Percentiles rank a stretch among this genome's conserved stretches.
These are phyloP conservation scores for Sebastes taczanowskii DNA, from an alignment of 2,797 vertebrate species.

Conservation along the genomic window DNA sequence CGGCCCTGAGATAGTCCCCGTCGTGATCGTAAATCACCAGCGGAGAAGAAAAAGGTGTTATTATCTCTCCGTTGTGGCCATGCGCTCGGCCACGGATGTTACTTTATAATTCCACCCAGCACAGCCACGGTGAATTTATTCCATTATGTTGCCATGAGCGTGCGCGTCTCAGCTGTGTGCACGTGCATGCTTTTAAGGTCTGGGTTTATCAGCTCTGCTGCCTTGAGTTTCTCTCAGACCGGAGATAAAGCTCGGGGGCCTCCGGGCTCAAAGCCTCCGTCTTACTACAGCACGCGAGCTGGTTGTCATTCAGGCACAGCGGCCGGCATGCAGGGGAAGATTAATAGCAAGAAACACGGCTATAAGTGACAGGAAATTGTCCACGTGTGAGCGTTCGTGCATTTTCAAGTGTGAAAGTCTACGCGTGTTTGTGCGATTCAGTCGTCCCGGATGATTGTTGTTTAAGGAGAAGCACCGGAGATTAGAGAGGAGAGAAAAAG, in stretches of 20 bases:
- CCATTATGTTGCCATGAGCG: slow-evolving; percentile 32
- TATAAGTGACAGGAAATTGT: slow-evolving; percentile 9
- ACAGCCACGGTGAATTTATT: slow-evolving; percentile 51
- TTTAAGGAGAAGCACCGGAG: slow-evolving; percentile 15
- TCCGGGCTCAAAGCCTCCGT: slow-evolving; percentile 35
- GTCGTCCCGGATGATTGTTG: slow-evolving; percentile 12
- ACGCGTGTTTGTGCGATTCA: background rate
- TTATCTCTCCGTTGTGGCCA: slow-evolving; percentile 35
- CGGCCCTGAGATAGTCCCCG: slow-evolving; percentile 3
- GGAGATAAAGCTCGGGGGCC: slow-evolving; percentile 56
- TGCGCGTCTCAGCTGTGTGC: background rate
- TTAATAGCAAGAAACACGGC: slow-evolving; percentile 21
- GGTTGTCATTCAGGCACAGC: slow-evolving; percentile 41
- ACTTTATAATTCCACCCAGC: slow-evolving; percentile 42
- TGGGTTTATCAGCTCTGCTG: slow-evolving; percentile 49
- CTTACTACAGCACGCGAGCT: slow-evolving; percentile 5
- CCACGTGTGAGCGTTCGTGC: background rate
- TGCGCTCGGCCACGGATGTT: slow-evolving; percentile 31
- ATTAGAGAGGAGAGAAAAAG: slow-evolving; percentile 32
- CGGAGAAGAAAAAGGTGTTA: slow-evolving; percentile 18
- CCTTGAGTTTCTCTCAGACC: slow-evolving; percentile 43
- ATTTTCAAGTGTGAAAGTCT: background rate
- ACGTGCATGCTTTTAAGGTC: slow-evolving; percentile 37
- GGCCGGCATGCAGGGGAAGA: slow-evolving; percentile 12
- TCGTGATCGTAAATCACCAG: slow-evolving; percentile 59